These are phyloP conservation scores for Megamerina dolium DNA, from an alignment of 2,888 invertebrate species.

Conservation along the genomic window DNA sequence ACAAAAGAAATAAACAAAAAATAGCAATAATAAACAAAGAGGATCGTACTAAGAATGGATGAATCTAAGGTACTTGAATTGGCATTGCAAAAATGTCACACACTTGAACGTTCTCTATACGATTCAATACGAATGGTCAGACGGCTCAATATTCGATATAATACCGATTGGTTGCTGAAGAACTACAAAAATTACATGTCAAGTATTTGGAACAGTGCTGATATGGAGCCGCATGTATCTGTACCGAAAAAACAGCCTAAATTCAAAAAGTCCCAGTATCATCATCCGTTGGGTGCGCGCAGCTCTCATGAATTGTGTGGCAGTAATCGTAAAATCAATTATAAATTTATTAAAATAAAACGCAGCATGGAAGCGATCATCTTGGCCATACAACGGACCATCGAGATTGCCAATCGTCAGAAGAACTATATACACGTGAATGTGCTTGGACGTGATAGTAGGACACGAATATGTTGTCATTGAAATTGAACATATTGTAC, in stretches of 20 bases:
- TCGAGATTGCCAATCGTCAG: slow-evolving; percentile 29
- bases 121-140: slow-evolving; percentile 26
- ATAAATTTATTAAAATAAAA: slow-evolving; percentile 29
- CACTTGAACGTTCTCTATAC: slow-evolving; percentile 23
- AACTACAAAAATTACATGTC: slow-evolving; percentile 27
- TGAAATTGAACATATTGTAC: too few species aligned
- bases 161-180: slow-evolving; percentile 27
- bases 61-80: slow-evolving; percentile 25
- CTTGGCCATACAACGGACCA: slow-evolving; percentile 23
- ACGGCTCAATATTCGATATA: slow-evolving; percentile 31
- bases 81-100: slow-evolving; percentile 26
- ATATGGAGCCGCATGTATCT: too few species aligned
- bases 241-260: not conserved
- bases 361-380: slow-evolving; percentile 28
- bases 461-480: slow-evolving; percentile 26
- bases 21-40: too few species aligned
- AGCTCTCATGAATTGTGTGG: slow-evolving; percentile 26
- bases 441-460: slow-evolving; percentile 15
- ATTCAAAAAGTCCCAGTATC: slow-evolving; percentile 2
- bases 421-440: slow-evolving; percentile 26
- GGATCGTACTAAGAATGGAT: slow-evolving; percentile 28
- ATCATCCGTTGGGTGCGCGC: slow-evolving; percentile 15
- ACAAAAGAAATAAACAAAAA: too few species aligned
- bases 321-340: slow-evolving; percentile 26
- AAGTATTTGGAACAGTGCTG: slow-evolving; percentile 25